A percentile compares a stretch with the other conserved stretches of the same genome.
These are phyloP conservation scores for Nannobrachium achirus DNA, from an alignment of 2,113 vertebrate genomes.

Conservation along the genomic window DNA sequence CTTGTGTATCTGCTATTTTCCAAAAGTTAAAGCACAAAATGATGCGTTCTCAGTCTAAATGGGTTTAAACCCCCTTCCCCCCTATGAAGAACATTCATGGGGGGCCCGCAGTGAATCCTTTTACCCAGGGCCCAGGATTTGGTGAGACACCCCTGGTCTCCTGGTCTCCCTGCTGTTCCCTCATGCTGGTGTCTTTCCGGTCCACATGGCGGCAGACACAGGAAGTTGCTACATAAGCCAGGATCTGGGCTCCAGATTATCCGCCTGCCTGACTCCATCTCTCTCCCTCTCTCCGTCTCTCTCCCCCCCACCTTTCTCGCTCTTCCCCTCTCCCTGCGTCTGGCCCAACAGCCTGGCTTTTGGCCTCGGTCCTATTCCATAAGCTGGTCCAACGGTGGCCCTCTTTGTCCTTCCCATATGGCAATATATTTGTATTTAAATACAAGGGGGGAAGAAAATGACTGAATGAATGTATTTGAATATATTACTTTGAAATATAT, in stretches of 20 bases:
- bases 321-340: slow-evolving; percentile 11
- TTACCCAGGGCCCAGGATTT: too few relatives aligned
- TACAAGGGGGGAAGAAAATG: not conserved
- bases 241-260: slow-evolving; percentile 79
- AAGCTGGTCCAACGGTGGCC: slow-evolving; percentile 48
- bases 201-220: slow-evolving; percentile 61
- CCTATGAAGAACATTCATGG: too few relatives aligned
- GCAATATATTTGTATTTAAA: too few relatives aligned
- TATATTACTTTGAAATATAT: too few relatives aligned
- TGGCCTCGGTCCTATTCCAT: slow-evolving; percentile 64
- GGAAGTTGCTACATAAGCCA: slow-evolving; percentile 78
- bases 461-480: too few relatives aligned
- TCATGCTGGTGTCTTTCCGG: slow-evolving; percentile 61
- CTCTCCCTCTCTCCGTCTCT: slow-evolving; percentile 23
- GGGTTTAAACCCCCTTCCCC: too few relatives aligned
- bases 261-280: slow-evolving; percentile 64
- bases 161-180: slow-evolving; percentile 27
- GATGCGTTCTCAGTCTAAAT: too few relatives aligned
- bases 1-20: too few relatives aligned
- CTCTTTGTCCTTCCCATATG: slow-evolving; percentile 22
- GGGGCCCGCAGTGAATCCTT: too few relatives aligned
- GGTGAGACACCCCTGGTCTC: not conserved
- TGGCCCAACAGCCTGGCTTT: slow-evolving; percentile 51
- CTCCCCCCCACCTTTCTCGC: slow-evolving; percentile 33
- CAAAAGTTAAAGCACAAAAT: too few relatives aligned